Percentiles rank a stretch among this genome's conserved stretches.
phyloP scores from a whole-genome alignment of 2,888 invertebrate species.

The Drosophila cracens region DNA sequence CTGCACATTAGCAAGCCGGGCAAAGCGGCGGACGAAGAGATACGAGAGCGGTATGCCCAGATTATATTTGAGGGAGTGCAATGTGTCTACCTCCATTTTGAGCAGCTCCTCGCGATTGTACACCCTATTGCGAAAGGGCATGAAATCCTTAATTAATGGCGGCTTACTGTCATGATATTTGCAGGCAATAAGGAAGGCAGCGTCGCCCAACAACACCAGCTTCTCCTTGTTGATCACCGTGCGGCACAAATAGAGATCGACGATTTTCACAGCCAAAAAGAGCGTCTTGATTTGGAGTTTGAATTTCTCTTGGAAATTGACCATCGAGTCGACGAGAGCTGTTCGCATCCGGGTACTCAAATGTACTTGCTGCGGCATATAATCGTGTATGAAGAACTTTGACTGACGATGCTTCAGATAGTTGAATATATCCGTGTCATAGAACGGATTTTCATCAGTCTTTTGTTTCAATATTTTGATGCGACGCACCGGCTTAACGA shows the following conservation, averaged over 20 bases:
- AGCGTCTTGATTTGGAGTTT: constrained; percentile 99
- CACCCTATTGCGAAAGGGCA: constrained; percentile 98
- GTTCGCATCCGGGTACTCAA: constrained; percentile 95
- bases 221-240: constrained; percentile 91
- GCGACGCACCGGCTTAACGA: constrained; percentile 48
- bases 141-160: constrained; percentile 96
- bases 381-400: constrained; percentile 91
- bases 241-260: constrained; percentile 93
- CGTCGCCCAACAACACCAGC: constrained; percentile 96
- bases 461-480: constrained; percentile 50
- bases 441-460: constrained; percentile 89
- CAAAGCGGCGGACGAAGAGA: constrained; percentile 97
- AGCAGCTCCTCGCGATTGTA: constrained; percentile 94
- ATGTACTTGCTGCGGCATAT: constrained; percentile 92
- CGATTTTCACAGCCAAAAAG: constrained; percentile 97
- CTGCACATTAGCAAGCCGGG: constrained; percentile 94
- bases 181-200: constrained; percentile 96
- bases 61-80: constrained; percentile 94
- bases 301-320: constrained; percentile 98
- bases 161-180: constrained; percentile 98
- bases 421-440: constrained; percentile 97
- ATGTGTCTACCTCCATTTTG: constrained; percentile 94
- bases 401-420: constrained; percentile 95
- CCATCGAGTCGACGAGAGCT: constrained; percentile 99
- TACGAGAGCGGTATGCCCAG: constrained; percentile 98